Conservation (phyloP, 2,888 invertebrate genomes). For the Palloptera scutellata region DNA sequence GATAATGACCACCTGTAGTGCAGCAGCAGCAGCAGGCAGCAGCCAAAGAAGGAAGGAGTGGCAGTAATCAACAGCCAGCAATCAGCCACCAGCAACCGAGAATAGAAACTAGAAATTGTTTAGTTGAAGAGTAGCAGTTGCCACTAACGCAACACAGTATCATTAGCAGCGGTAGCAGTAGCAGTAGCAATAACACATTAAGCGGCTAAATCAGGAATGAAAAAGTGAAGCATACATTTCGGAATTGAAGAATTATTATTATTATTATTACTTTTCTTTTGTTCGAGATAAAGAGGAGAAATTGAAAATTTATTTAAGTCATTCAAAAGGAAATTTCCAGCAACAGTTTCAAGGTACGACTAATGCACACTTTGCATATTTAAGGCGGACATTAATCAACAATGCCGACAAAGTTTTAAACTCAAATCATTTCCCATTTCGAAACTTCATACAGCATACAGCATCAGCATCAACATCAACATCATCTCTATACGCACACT, state of each 20-base stretch:
- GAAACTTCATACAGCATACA: too few species aligned
- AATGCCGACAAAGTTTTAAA: too few species aligned
- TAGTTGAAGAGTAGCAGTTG: constrained; percentile 5
- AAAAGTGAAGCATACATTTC: neutral
- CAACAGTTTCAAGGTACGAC: too few species aligned
- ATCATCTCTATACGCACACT: too few species aligned
- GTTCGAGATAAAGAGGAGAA: too few species aligned
- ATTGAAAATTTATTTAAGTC: too few species aligned
- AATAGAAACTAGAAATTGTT: neutral
- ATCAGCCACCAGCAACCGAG: neutral
- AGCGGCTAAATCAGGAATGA: neutral
- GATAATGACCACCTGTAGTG: neutral
- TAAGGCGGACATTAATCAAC: too few species aligned
- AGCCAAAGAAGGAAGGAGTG: too few species aligned
- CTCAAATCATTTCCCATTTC: too few species aligned
- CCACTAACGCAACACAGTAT: constrained; percentile 16
- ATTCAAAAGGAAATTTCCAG: too few species aligned
- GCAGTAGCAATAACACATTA: neutral
- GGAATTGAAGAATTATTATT: neutral
- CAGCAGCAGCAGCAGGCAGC: neutral
- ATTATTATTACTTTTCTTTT: neutral
- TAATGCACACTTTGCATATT: too few species aligned
- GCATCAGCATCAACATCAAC: too few species aligned
- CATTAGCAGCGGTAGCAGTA: constrained; percentile 6
- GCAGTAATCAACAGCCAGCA: neutral